A percentile compares a stretch with the other conserved stretches of the same genome.
Conservation (phyloP, 2,888 invertebrate species). For the Congeria kusceri region DNA sequence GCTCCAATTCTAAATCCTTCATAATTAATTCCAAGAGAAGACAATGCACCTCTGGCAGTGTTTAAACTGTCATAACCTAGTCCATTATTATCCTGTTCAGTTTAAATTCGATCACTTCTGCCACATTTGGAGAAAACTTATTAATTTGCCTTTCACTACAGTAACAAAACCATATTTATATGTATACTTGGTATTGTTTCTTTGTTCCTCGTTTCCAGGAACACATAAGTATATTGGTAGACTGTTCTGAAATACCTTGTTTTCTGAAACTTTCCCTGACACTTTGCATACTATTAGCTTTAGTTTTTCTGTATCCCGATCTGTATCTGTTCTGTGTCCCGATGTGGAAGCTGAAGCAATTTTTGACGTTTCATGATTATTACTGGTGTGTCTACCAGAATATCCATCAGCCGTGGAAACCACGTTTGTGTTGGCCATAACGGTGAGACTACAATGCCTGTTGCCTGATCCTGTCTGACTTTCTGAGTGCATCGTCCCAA, state of each 20-base stretch:
- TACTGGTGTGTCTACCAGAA: slow-evolving; percentile 5
- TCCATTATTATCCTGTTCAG: too few relatives aligned
- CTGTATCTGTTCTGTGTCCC: slow-evolving; percentile 6
- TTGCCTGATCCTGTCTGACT: too few relatives aligned
- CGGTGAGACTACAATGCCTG: slow-evolving; percentile 39
- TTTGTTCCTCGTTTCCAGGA: too few relatives aligned
- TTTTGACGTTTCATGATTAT: slow-evolving; percentile 9
- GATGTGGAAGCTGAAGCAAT: slow-evolving; percentile 6
- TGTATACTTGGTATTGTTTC: too few relatives aligned
- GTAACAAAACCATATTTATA: too few relatives aligned
- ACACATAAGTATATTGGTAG: slow-evolving; percentile 18
- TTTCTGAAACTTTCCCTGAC: slow-evolving; percentile 38
- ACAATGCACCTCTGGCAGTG: too few relatives aligned
- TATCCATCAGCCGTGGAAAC: slow-evolving; percentile 34
- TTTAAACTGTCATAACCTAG: too few relatives aligned
- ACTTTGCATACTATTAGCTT: slow-evolving; percentile 30
- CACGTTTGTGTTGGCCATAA: slow-evolving; percentile 43
- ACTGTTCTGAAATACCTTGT: slow-evolving; percentile 29
- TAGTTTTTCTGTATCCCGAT: not conserved
- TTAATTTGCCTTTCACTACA: too few relatives aligned
- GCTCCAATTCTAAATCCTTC: too few relatives aligned
- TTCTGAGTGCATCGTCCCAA: slow-evolving; percentile 24
- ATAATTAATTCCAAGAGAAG: too few relatives aligned
- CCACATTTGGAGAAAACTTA: too few relatives aligned
- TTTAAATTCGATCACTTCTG: too few relatives aligned